Conservation (phyloP, 2,888 invertebrate genomes). For the Eueremaeus valkanovi region DNA sequence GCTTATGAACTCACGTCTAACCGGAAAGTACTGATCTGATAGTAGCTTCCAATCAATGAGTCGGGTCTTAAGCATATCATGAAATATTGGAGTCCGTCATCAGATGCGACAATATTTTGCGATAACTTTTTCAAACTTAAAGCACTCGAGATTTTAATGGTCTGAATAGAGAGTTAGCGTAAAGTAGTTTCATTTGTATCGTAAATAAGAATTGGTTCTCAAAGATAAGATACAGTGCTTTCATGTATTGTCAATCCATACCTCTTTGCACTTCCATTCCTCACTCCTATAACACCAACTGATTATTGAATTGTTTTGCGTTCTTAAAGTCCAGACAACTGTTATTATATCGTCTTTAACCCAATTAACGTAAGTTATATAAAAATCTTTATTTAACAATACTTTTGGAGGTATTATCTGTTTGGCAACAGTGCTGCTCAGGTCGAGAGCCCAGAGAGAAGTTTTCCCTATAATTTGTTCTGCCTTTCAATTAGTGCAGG, state of each 20-base stretch:
- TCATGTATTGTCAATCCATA: background rate
- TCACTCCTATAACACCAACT: conserved; percentile 21
- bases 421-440: background rate
- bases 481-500: conserved; percentile 8
- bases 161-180: background rate
- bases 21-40: conserved; percentile 33
- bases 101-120: background rate
- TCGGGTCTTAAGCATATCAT: conserved; percentile 37
- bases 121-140: conserved; percentile 33
- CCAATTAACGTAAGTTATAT: conserved; percentile 41
- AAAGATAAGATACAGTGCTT: background rate
- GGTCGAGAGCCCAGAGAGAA: conserved; percentile 23
- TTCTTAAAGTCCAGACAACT: conserved; percentile 40
- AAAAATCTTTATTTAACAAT: conserved; percentile 28
- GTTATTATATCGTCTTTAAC: conserved; percentile 20
- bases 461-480: conserved; percentile 5
- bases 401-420: conserved; percentile 14
- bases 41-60: conserved; percentile 16
- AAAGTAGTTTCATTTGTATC: background rate
- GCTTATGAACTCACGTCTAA: conserved; percentile 3
- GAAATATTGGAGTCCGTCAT: conserved; percentile 22
- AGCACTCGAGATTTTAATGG: conserved; percentile 22
- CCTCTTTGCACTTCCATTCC: conserved; percentile 39
- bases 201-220: background rate
- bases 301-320: conserved; percentile 37